Evolutionary conservation across 2,888 invertebrate genomes (phyloP).

Genomic region (Crocallis elinguaria): DNA sequence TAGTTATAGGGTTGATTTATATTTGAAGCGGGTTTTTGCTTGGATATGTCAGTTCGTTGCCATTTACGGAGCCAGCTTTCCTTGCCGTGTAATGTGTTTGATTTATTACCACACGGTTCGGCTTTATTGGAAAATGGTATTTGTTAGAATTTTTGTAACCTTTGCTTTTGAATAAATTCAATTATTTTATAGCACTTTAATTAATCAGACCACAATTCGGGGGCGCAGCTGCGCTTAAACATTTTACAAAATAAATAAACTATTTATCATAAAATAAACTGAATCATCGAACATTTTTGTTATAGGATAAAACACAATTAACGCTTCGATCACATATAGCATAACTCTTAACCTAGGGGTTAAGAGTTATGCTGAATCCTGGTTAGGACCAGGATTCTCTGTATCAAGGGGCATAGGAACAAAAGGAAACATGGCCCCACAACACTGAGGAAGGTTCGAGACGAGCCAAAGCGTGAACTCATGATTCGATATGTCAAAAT

Average conservation of each 20-base stretch:
- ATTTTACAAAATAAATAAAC: neutral
- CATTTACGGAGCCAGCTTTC: conserved; percentile 59
- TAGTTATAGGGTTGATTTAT: conserved; percentile 39
- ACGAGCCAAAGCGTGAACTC: too few species aligned
- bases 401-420: too few species aligned
- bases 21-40: conserved; percentile 21
- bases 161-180: conserved; percentile 1
- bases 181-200: neutral
- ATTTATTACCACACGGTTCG: conserved; percentile 47
- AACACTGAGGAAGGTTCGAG: too few species aligned
- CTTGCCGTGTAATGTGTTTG: conserved; percentile 55
- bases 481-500: too few species aligned
- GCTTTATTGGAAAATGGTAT: conserved; percentile 18
- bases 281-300: neutral
- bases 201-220: neutral
- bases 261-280: neutral
- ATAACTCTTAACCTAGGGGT: too few species aligned
- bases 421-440: too few species aligned
- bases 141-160: conserved; percentile 7
- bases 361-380: too few species aligned
- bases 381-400: too few species aligned
- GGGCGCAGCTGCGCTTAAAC: neutral
- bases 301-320: too few species aligned
- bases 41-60: conserved; percentile 45
- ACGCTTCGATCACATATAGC: too few species aligned